Percentiles rank a stretch among this genome's conserved stretches.
Evolutionary conservation across 2,888 invertebrate genomes (phyloP).

Genomic region (Aquatica leii): DNA sequence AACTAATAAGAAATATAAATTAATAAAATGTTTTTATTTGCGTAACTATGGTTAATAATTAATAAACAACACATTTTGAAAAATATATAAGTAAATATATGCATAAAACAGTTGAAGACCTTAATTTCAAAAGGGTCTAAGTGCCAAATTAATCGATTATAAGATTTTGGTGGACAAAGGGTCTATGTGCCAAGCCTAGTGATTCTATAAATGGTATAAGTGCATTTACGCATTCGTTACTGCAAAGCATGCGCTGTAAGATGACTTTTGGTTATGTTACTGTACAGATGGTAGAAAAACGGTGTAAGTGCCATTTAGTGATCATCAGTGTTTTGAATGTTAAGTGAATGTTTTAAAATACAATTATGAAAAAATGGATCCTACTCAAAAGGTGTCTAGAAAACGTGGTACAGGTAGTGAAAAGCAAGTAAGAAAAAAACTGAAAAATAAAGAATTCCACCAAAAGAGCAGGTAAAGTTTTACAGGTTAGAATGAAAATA

Average conservation of each 20-base stretch:
- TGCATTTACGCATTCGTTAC: not conserved
- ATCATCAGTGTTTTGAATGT: not conserved
- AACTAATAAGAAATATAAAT: no score
- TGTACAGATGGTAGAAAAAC: not conserved
- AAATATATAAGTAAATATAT: no score
- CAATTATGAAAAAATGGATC: not conserved
- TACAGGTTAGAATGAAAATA: not conserved
- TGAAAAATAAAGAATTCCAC: not conserved
- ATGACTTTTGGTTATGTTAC: not conserved
- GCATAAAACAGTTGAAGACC: not conserved
- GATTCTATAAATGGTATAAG: not conserved
- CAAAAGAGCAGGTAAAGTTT: not conserved
- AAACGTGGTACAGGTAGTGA: not conserved
- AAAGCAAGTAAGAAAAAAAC: not conserved
- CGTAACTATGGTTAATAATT: no score
- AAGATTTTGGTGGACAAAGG: not conserved
- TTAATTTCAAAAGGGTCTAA: not conserved
- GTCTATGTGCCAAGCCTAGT: not conserved
- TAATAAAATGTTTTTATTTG: no score
- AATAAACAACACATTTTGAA: no score
- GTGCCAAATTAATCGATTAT: not conserved
- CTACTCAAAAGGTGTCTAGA: not conserved
- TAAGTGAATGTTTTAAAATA: not conserved
- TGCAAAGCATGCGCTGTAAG: not conserved
- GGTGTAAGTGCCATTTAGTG: not conserved